phyloP scores from a whole-genome alignment of 2,113 vertebrate species.

The Ondatra zibethicus region DNA sequence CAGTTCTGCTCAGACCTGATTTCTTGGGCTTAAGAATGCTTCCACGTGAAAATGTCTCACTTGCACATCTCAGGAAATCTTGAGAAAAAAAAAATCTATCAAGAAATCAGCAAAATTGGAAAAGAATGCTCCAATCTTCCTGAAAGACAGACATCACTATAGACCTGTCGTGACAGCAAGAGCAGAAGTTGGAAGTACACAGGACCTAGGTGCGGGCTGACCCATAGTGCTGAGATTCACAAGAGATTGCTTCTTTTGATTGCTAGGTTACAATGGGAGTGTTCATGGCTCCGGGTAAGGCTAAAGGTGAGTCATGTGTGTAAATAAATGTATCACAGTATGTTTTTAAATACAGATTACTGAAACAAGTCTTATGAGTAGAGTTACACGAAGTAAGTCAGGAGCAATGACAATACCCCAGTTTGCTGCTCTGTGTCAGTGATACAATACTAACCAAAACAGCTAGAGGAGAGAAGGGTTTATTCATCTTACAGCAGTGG shows the following conservation, averaged over 20 bases:
- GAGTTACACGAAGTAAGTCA: slow-evolving; percentile 23
- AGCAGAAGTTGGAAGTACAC: neutral
- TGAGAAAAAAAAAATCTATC: slow-evolving; percentile 28
- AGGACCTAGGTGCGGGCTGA: neutral
- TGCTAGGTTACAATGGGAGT: neutral
- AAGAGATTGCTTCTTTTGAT: neutral
- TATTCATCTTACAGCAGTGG: neutral
- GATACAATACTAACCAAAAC: neutral
- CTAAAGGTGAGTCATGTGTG: neutral
- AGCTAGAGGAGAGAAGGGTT: neutral
- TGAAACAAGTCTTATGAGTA: neutral
- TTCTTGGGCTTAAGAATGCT: neutral
- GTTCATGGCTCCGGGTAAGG: neutral
- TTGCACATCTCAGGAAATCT: slow-evolving; percentile 24
- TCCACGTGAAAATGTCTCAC: neutral
- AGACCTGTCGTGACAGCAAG: neutral
- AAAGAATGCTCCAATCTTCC: neutral
- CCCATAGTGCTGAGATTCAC: neutral
- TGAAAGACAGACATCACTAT: neutral
- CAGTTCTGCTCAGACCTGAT: neutral
- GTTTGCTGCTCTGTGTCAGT: neutral
- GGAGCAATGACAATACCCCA: neutral
- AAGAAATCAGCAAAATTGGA: slow-evolving; percentile 32
- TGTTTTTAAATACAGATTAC: neutral
- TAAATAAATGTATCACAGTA: slow-evolving; percentile 2